Base-by-base conservation (phyloP, 2,888 invertebrate genomes). In the Cantharis nigra region DNA sequence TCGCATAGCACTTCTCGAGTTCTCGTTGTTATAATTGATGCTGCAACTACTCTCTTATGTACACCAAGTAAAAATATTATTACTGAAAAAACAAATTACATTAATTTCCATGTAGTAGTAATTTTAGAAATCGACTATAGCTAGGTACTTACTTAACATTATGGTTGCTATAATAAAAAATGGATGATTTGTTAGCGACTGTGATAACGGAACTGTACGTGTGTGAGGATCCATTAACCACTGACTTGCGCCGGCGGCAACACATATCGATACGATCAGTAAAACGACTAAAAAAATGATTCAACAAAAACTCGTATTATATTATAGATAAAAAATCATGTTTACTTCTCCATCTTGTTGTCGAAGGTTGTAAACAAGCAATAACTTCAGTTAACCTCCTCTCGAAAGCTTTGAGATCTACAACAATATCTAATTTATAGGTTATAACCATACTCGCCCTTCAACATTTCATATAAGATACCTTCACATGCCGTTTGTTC, bases 371-470 rank as follows among this genome's bases (percentile, higher is more conserved):
- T 83, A 98, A 92, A 87, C 97, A 97, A 82, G 96, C 94, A 86
- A 99, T 98, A 14, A 99, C 98, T 91, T 99, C 99, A 0, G 98
- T 99, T 23, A 99, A 90, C 74, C 99, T 93, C 81, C 98, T 92
- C 89, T 99, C 99, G 89, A 99, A 99, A 63, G 98, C 98, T 90
- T 98, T 99, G 83, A 99, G 91, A 92, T 99, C 99, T 96, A 90
- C 86, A 90, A 91, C 83, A 82, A 86, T 84, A 86, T 86, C 86
- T 87, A 84, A 83, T 83, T 86, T 87, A 87, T 87, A 87, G 86
- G 86, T 87, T 87, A 87, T 83, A 83, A 83, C 80, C 78, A 81
- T 78, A 80, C 78, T 83, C 78, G 67, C 62, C 69, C 18, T 70
- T 49, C 63, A 77, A 74, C 76, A 64, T 69, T 30, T 63, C 18